Conservation (phyloP, 2,888 invertebrate species). For the Drosophila seclusa region DNA sequence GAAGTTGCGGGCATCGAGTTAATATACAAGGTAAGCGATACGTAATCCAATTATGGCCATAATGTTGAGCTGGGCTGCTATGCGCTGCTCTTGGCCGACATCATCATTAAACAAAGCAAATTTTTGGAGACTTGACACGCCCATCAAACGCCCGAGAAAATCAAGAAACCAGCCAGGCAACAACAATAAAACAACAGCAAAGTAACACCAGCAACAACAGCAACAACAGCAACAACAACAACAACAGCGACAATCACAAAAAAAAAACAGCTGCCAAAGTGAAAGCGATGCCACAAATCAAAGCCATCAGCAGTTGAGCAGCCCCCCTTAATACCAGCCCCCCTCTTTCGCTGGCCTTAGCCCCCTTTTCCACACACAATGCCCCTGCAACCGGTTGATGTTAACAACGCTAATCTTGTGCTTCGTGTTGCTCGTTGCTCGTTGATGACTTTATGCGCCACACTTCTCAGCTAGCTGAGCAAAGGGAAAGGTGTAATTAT, state of each 20-base stretch:
- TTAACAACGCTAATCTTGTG: slow-evolving; percentile 31
- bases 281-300: slow-evolving; percentile 77
- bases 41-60: slow-evolving; percentile 45
- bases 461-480: slow-evolving; percentile 49
- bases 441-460: slow-evolving; percentile 41
- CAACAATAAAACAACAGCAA: background rate
- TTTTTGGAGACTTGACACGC: slow-evolving; percentile 40
- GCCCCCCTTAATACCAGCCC: background rate
- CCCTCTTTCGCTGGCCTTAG: background rate
- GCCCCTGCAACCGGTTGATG: slow-evolving; percentile 47
- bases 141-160: slow-evolving; percentile 18
- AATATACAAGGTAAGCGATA: slow-evolving; percentile 30
- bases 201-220: background rate
- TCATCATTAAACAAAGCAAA: slow-evolving; percentile 31
- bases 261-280: slow-evolving; percentile 55
- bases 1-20: slow-evolving; percentile 47
- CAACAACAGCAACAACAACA: slow-evolving; percentile 13
- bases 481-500: slow-evolving; percentile 7
- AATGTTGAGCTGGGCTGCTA: slow-evolving; percentile 12
- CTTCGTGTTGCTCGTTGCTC: slow-evolving; percentile 15
- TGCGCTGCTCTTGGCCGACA: slow-evolving; percentile 50
- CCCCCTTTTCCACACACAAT: background rate
- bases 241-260: slow-evolving; percentile 6
- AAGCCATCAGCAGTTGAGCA: slow-evolving; percentile 45
- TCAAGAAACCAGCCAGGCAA: slow-evolving; percentile 1